Base-by-base conservation (phyloP, 30 jellyfish, hydroid and myxozoan genomes). In the Sanderia malayensis region DNA sequence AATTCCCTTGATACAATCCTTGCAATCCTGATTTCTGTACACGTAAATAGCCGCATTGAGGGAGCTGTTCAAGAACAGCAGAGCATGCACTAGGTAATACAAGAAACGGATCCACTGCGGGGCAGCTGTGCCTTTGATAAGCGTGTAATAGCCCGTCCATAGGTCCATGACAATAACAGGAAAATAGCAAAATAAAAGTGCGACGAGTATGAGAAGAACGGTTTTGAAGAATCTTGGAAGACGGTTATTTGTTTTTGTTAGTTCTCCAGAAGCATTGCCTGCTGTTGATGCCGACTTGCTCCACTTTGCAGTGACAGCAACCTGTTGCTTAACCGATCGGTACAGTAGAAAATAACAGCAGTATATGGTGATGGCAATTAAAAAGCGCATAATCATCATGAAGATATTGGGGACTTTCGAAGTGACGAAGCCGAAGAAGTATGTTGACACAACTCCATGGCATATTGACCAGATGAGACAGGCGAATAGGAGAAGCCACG, bases 361-460 rank as follows among this genome's bases (percentile, higher is more conserved):
- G 47, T 34, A 60, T 11, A 61, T 57, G 2, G 69, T 24, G 46
- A 44, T 18, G 31, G 52, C 26, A 29, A 64, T 62, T 9, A 63
- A 1, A 13, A 32, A 6, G 24, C 87, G 87, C 23, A 64, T 46
- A 15, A 45, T 2, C 44, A 75, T 53, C 87, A 75, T 61, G 2
- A 46, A 0, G 4, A 60, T 15, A 61, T 75, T 75, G 1, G 89
- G 82, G 22, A 52, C 26, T 22, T 6, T 65, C 2, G 89, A 46
- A 0, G 24, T 26, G 31, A 52, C 59, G 8, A 19, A 29, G 9
- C 75, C 89, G 58, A 78, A 78, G 81, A 78, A 78, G 34, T 64
- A 78, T 8, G 76, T 46, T 1, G 89, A 18, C 17, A 65, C 89
- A 18, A 66, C 19, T 46, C 89, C 89, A 30, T 78, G 82, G 33